A percentile compares a stretch with the other conserved stretches of the same genome.
phyloP scores from a whole-genome alignment of 1,140 invertebrate genomes.

The Probaryconus sp. region DNA sequence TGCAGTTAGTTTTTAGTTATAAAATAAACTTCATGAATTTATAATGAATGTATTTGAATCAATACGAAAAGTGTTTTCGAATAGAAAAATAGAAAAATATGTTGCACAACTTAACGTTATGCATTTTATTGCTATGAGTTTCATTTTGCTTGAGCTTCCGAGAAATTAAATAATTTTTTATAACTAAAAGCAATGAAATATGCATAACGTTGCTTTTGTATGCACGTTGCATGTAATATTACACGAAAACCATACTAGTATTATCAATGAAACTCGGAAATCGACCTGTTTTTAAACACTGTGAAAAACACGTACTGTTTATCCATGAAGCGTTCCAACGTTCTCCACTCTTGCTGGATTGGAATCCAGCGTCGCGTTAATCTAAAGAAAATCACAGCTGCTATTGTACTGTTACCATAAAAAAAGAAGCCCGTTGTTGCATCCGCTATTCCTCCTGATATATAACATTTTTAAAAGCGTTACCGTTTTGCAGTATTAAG shows the following conservation, averaged over 20 bases:
- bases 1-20: no score
- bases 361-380: constrained; percentile 72
- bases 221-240: constrained; percentile 21
- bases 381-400: constrained; percentile 71
- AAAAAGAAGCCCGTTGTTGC: constrained; percentile 77
- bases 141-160: no score
- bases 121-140: no score
- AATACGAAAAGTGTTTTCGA: no score
- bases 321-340: constrained; percentile 74
- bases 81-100: no score
- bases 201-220: constrained; percentile 25
- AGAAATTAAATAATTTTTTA: constrained; percentile 9
- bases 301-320: constrained; percentile 66
- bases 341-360: constrained; percentile 74
- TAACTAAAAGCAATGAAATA: constrained; percentile 27
- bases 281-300: constrained; percentile 48
- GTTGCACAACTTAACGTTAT: no score
- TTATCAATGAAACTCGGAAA: constrained; percentile 29
- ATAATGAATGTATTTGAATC: no score
- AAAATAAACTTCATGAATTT: no score
- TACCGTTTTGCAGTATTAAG: no score
- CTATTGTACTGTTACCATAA: constrained; percentile 77
- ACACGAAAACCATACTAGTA: constrained; percentile 24
- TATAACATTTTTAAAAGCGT: constrained; percentile 3
- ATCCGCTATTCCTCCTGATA: constrained; percentile 74